Percentiles rank a stretch among this genome's conserved stretches.
Evolutionary conservation across 2,113 vertebrate species (phyloP).

Genomic region (Tragelaphus strepsiceros): DNA sequence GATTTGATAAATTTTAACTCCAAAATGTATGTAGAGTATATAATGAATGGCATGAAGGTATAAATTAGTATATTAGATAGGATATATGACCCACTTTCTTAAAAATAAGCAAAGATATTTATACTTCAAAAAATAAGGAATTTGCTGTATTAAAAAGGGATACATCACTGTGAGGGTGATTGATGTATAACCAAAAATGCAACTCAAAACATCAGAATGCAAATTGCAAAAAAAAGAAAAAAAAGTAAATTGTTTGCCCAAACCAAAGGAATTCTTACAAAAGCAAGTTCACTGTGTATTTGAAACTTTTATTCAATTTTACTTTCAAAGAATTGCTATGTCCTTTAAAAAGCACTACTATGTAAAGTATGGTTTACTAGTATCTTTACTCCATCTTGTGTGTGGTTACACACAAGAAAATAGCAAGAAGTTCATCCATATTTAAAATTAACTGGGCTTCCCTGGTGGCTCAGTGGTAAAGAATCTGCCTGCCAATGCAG

Average conservation of each 20-base stretch:
- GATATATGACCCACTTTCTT: not conserved
- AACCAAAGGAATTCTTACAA: not conserved
- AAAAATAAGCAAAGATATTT: not conserved
- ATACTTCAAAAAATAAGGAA: slow-evolving; percentile 1
- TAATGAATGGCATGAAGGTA: not conserved
- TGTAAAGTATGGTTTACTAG: not conserved
- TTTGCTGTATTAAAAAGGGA: not conserved
- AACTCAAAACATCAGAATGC: not conserved
- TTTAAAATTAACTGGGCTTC: not conserved
- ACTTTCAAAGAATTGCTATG: not conserved
- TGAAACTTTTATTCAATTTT: slow-evolving; percentile 28
- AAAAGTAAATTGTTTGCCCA: not conserved
- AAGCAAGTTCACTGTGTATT: not conserved
- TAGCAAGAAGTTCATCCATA: not conserved
- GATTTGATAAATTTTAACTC: not conserved
- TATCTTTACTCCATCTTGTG: not conserved
- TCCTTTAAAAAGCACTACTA: not conserved
- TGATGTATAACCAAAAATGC: not conserved
- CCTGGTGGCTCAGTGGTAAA: not conserved
- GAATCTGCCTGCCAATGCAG: not conserved
- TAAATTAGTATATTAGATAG: not conserved
- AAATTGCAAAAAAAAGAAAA: not conserved
- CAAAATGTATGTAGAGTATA: not conserved
- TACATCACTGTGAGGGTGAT: not conserved
- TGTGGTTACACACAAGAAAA: not conserved